These are phyloP conservation scores for Drosophila lowei DNA, from an alignment of 1,140 invertebrate species.

Conservation along the genomic window DNA sequence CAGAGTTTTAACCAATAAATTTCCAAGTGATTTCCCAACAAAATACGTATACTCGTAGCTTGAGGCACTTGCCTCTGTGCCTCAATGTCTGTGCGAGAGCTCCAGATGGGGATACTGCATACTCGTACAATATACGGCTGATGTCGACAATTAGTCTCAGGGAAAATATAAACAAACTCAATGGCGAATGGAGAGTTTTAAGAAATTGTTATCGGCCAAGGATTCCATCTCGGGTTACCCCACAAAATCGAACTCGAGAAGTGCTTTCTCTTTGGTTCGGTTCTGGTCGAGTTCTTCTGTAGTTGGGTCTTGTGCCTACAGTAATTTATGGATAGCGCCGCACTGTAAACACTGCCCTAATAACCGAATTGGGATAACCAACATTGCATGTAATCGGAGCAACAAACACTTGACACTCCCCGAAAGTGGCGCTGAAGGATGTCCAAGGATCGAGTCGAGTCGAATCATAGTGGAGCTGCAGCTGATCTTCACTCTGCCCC, in stretches of 20 bases:
- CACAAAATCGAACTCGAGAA: constrained; percentile 13
- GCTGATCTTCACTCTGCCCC: background rate
- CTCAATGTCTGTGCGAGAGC: constrained; percentile 37
- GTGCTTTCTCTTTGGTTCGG: constrained; percentile 26
- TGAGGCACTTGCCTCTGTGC: constrained; percentile 25
- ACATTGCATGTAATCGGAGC: constrained; percentile 70
- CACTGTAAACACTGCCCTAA: constrained; percentile 73
- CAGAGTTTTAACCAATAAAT: constrained; percentile 36
- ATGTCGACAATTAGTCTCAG: constrained; percentile 69
- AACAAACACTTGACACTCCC: constrained; percentile 71
- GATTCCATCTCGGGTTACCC: constrained; percentile 60
- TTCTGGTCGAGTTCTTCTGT: background rate
- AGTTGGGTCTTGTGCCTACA: constrained; percentile 34
- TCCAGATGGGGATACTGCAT: constrained; percentile 18
- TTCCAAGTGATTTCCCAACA: constrained; percentile 34
- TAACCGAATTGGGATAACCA: constrained; percentile 59
- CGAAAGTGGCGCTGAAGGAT: constrained; percentile 75
- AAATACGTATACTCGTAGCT: constrained; percentile 34
- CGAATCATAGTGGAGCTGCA: constrained; percentile 3
- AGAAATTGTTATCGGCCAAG: constrained; percentile 70
- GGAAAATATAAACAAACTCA: constrained; percentile 59
- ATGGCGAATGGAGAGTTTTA: constrained; percentile 42
- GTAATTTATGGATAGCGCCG: constrained; percentile 77
- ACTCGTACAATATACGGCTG: no score
- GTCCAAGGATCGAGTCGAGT: constrained; percentile 16